phyloP scores from a whole-genome alignment of 1,140 invertebrate species.

The Atta cephalotes region DNA sequence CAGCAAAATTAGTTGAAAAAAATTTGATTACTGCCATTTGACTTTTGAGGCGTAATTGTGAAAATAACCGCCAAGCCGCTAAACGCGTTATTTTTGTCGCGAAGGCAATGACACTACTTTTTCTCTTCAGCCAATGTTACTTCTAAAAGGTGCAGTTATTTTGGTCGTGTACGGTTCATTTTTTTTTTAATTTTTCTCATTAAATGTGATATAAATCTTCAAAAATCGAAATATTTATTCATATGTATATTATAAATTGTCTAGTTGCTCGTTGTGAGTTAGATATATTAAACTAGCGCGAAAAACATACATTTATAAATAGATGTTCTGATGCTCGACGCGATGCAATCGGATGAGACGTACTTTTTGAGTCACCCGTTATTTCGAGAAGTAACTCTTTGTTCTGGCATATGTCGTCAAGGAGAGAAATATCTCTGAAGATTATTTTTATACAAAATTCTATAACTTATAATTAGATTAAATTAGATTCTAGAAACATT shows the following conservation, averaged over 20 bases:
- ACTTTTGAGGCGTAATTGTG: background rate
- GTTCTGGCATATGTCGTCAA: background rate
- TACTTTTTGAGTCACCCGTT: constrained; percentile 51
- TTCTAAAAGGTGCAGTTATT: constrained; percentile 7
- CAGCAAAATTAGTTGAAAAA: background rate
- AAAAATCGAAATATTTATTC: background rate
- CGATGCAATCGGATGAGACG: background rate
- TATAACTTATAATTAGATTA: too few relatives aligned
- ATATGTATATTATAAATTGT: constrained; percentile 6
- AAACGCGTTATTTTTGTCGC: constrained; percentile 47
- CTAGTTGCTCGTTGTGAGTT: background rate
- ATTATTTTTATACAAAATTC: constrained; percentile 3
- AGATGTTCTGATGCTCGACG: constrained; percentile 1
- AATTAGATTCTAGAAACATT: too few relatives aligned
- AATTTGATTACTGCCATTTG: background rate
- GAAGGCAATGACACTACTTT: background rate
- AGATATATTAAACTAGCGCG: constrained; percentile 26
- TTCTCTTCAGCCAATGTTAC: constrained; percentile 18
- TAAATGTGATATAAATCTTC: background rate
- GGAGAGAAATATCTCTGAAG: background rate
- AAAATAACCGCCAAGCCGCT: background rate
- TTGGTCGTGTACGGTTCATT: background rate
- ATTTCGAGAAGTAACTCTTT: constrained; percentile 39
- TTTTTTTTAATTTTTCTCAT: background rate
- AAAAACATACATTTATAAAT: constrained; percentile 43